A percentile compares a stretch with the other conserved stretches of the same genome.
These are phyloP conservation scores for Chorisops tibialis DNA, from an alignment of 2,888 invertebrate species.

Conservation along the genomic window DNA sequence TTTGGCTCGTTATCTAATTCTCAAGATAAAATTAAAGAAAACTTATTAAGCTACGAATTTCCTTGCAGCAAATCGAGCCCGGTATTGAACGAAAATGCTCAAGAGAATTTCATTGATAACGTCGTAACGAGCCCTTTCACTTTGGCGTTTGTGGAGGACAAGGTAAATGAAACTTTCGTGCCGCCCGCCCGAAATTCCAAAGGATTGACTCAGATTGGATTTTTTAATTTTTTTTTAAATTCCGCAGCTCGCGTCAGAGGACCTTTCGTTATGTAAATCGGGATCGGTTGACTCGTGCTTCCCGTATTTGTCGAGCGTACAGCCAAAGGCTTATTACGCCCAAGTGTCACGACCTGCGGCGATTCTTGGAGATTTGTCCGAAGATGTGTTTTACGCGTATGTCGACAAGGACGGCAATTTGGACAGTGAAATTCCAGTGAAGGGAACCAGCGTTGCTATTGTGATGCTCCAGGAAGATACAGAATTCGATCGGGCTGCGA, in stretches of 20 bases:
- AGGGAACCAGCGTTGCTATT: background rate
- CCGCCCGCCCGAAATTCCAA: background rate
- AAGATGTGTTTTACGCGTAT: slow-evolving; percentile 1
- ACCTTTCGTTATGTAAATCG: slow-evolving; percentile 51
- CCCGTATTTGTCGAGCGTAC: slow-evolving; percentile 47
- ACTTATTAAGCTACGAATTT: slow-evolving; percentile 23
- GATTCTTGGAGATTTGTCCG: background rate
- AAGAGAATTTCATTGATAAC: slow-evolving; percentile 41
- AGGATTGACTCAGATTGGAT: background rate
- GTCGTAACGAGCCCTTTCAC: slow-evolving; percentile 47
- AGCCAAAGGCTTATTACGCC: slow-evolving; percentile 57
- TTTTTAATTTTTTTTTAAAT: background rate
- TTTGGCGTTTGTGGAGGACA: slow-evolving; percentile 55
- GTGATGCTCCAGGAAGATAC: background rate
- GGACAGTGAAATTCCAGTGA: slow-evolving; percentile 12
- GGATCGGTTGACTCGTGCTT: slow-evolving; percentile 49
- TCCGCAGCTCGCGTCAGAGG: slow-evolving; percentile 52
- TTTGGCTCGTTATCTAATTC: background rate
- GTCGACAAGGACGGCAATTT: slow-evolving; percentile 57
- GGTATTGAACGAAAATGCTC: slow-evolving; percentile 40
- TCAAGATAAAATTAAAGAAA: too few relatives aligned
- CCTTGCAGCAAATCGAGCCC: slow-evolving; percentile 40
- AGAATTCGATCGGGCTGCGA: slow-evolving; percentile 55
- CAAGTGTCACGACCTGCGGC: slow-evolving; percentile 58
- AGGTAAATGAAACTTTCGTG: slow-evolving; percentile 43